Base-by-base conservation (phyloP, 1,140 invertebrate genomes). In the Pissodes strobi region DNA sequence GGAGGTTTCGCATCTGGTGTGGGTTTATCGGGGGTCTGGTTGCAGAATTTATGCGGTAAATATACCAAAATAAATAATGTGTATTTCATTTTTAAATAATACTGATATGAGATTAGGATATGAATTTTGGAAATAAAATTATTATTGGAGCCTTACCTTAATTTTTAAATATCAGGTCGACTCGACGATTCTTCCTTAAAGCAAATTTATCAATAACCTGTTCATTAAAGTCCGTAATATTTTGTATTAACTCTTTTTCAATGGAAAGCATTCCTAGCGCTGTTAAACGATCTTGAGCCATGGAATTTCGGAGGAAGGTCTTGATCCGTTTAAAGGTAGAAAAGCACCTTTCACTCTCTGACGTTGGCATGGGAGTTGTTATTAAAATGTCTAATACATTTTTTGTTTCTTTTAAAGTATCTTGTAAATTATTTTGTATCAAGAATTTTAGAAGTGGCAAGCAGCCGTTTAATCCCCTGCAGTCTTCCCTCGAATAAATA, bases 241-340 rank as follows among this genome's bases (percentile, higher is more conserved):
- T 58, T 39, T 19, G 17, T 13, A 65, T 57, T 10, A 70, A 55
- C n/a, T 52, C 30, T 34, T 52, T 66, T 58, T 73, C 71, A 37
- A 74, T 71, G 12, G 39, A 68, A 27, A 74, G 46, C 43, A 74
- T 71, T 23, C 67, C 53, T 25, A 76, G 45, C 9, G 63, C 69
- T 22, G 56, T 63, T 13, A 78, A 58, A 43, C 69, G 25, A 45
- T 74, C 57, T 60, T 77, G 41, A 48, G 22, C 39, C 69, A 72
- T 78, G 8, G 63, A 57, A 38, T 66, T 72, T 15, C 69, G 43
- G 17, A 77, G 59, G 60, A 75, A 74, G 12, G 66, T 75, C 72
- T 75, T 77, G 25, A 76, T 73, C 18, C 68, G 17, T 57, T 76
- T 76, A 38, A 77, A 61, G 41, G 76, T 77, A 10, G 66, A 69